Conservation (phyloP, 2,113 vertebrate genomes). For the cattle (Bos taurus) region DNA sequence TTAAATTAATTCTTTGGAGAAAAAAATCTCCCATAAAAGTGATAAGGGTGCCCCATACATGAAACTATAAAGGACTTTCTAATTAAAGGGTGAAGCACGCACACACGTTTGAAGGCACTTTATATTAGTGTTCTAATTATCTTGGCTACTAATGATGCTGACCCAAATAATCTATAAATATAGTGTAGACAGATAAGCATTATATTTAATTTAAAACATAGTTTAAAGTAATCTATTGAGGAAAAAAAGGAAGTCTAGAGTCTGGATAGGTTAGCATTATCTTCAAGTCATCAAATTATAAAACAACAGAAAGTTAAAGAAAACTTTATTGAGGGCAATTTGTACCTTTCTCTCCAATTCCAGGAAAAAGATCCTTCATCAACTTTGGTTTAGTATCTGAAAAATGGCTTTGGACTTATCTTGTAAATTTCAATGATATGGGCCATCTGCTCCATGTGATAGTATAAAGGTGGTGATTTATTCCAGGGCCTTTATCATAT, state of each 20-base stretch:
- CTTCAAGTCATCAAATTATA: slow-evolving; percentile 7
- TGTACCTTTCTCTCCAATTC: slow-evolving; percentile 19
- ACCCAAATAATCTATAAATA: neutral
- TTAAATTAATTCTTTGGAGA: neutral
- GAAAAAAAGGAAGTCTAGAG: neutral
- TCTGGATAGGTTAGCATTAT: neutral
- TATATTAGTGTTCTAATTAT: neutral
- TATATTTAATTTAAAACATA: neutral
- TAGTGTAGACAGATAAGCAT: neutral
- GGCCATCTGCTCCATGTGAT: slow-evolving; percentile 60
- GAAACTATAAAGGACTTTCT: neutral
- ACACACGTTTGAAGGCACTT: neutral
- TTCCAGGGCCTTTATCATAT: slow-evolving; percentile 39
- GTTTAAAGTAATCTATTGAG: neutral
- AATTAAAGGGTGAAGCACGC: neutral
- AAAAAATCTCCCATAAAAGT: neutral
- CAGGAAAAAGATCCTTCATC: slow-evolving; percentile 11
- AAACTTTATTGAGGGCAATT: neutral
- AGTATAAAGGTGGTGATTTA: slow-evolving; percentile 69
- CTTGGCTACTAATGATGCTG: neutral
- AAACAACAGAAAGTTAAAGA: slow-evolving; percentile 7
- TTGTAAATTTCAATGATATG: slow-evolving; percentile 68
- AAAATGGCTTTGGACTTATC: slow-evolving; percentile 61
- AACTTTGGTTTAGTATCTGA: slow-evolving; percentile 59
- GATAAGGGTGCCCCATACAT: neutral